Conservation (phyloP, 2,113 vertebrate species). For the Python bivittatus region DNA sequence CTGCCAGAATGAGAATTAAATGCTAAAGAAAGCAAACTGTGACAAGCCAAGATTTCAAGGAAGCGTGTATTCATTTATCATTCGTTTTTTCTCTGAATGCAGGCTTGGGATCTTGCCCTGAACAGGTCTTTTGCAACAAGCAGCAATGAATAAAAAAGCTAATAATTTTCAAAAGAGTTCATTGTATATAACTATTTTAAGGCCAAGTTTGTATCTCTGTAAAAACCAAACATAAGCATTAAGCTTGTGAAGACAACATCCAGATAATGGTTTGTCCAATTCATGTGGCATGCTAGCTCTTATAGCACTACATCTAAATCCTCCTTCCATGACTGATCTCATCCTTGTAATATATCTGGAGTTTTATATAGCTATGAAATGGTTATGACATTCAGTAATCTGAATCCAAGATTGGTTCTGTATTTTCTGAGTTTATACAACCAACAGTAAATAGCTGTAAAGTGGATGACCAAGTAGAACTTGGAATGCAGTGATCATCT, state of each 20-base stretch:
- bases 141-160: slow-evolving; percentile 58
- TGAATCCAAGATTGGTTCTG: background rate
- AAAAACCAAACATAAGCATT: slow-evolving; percentile 27
- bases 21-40: slow-evolving; percentile 66
- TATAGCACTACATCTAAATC: background rate
- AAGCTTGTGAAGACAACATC: slow-evolving; percentile 18
- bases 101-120: slow-evolving; percentile 45
- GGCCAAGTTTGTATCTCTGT: slow-evolving; percentile 19
- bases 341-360: background rate
- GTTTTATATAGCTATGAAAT: background rate
- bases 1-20: slow-evolving; percentile 68
- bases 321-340: background rate
- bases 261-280: slow-evolving; percentile 2
- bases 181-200: slow-evolving; percentile 1
- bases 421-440: background rate
- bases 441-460: background rate
- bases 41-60: slow-evolving; percentile 64
- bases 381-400: background rate
- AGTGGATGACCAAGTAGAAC: background rate
- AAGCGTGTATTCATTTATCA: slow-evolving; percentile 70
- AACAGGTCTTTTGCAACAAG: slow-evolving; percentile 57
- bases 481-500: background rate
- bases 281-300: background rate
- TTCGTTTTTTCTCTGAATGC: slow-evolving; percentile 46
- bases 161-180: slow-evolving; percentile 61